Evolutionary conservation across 2,113 vertebrate species (phyloP), one percentile per base, ranked within the genome.

Genomic region (Ochotona princeps): DNA sequence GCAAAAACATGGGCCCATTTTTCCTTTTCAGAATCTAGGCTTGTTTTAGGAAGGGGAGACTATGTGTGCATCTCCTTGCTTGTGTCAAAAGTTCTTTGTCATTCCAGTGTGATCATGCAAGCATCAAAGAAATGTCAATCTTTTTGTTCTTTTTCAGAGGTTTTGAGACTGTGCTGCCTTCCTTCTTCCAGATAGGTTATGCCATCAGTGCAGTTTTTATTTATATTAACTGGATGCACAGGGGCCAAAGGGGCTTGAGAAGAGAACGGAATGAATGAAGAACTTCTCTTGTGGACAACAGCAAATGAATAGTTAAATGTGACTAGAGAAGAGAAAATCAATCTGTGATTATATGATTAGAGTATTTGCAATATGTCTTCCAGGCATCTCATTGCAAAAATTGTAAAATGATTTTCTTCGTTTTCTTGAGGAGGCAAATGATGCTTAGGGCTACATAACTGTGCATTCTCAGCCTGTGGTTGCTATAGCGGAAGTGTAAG

Each of bases 351-450:
- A 28, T 10, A 25, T 26, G 18, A 63, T 79, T 63, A 49, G 38
- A 79, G 70, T 2, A 0, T 78, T 66, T 30, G 57, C 69, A 35
- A 13, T 2, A 44, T 78, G 73, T 83, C 49, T 30, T 47, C 60
- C 8, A 20, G 84, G 49, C 1, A 47, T 75, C n/a, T 87, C 49
- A 78, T 92, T 67, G 75, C 17, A 72, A 9, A 38, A 91, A 84
- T 38, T 73, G 3, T 95, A 26, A 93, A 90, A 30, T 61, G 60
- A 30, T 88, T 89, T 70, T 74, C 20, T 87, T 85, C 73, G 51
- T 73, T 90, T 93, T 90, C 30, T n/a, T 70, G 9, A 87, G 84
- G 76, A 75, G 51, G 57, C 87, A 75, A 23, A 4, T n/a, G 32
- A 54, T 65, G 70, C 20, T 78, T 18, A 51, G 70, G 87, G 17